A percentile compares a stretch with the other conserved stretches of the same genome.
Conservation (phyloP, 2,113 vertebrate genomes). For the Sinosuthora webbiana region DNA sequence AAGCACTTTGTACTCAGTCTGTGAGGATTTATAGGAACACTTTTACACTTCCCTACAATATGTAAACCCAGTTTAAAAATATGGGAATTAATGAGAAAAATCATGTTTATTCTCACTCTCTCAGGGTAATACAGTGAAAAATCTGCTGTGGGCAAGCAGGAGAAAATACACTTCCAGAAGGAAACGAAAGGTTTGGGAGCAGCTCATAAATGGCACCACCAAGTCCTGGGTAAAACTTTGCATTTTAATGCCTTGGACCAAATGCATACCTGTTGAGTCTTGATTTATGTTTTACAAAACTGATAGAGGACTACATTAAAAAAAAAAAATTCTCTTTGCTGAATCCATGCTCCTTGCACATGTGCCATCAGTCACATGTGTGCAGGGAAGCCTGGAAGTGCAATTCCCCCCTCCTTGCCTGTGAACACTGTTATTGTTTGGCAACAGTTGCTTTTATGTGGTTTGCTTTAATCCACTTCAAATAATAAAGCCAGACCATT, state of each 20-base stretch:
- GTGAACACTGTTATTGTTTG: background rate
- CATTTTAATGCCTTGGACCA: background rate
- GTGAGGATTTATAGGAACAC: background rate
- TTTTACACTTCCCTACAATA: background rate
- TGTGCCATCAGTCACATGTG: background rate
- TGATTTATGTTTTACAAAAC: background rate
- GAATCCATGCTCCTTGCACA: background rate
- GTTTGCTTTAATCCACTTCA: slow-evolving; percentile 1
- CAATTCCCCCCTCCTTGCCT: background rate
- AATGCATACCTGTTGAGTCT: background rate
- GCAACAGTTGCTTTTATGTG: background rate
- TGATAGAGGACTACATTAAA: background rate
- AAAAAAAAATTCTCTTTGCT: background rate
- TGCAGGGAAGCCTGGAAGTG: background rate
- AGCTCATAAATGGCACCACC: background rate
- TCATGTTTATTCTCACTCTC: background rate
- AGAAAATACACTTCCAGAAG: background rate
- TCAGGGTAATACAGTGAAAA: background rate
- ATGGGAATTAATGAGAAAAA: background rate
- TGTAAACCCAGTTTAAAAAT: background rate
- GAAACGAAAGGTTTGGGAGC: background rate
- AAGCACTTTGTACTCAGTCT: background rate
- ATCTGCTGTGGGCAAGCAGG: background rate
- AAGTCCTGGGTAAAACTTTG: background rate
- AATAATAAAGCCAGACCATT: background rate